Percentiles rank a stretch among this genome's conserved stretches.
Evolutionary conservation across 1,140 invertebrate genomes (phyloP).

Genomic region (Macrobrachium nipponense): DNA sequence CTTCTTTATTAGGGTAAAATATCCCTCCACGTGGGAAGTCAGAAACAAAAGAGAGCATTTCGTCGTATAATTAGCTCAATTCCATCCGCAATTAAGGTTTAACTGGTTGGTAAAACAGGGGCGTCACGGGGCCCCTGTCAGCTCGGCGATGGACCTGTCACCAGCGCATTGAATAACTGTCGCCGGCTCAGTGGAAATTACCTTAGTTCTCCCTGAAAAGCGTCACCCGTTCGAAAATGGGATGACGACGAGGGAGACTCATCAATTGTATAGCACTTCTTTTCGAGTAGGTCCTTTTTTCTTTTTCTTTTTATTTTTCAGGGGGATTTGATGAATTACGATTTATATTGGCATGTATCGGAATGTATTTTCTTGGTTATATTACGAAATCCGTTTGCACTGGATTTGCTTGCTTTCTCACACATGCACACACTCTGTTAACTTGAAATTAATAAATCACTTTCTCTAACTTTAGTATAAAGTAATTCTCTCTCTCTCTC

Average conservation of each 20-base stretch:
- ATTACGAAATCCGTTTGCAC: not conserved
- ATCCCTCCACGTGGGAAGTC: no score
- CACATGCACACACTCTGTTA: slow-evolving; percentile 2
- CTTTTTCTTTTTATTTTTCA: not conserved
- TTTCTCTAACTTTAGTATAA: no score
- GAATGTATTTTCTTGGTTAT: not conserved
- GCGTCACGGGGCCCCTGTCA: slow-evolving; percentile 49
- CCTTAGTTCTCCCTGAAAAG: slow-evolving; percentile 49
- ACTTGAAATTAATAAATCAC: slow-evolving; percentile 1
- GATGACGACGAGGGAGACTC: not conserved
- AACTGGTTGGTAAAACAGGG: slow-evolving; percentile 53
- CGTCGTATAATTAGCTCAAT: slow-evolving; percentile 54
- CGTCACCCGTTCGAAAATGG: slow-evolving; percentile 33
- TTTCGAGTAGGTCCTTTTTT: not conserved
- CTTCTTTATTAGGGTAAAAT: no score
- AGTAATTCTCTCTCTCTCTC: slow-evolving; percentile 34
- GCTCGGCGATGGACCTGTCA: slow-evolving; percentile 35
- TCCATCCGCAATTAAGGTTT: slow-evolving; percentile 50
- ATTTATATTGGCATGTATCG: not conserved
- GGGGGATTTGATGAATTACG: not conserved
- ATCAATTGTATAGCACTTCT: not conserved
- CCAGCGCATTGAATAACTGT: slow-evolving; percentile 49
- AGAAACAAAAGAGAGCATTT: slow-evolving; percentile 33
- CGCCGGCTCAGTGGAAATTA: slow-evolving; percentile 43
- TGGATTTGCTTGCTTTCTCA: not conserved